Evolutionary conservation across 2,113 vertebrate species (phyloP).

Genomic region (Notarius lentiginosus): DNA sequence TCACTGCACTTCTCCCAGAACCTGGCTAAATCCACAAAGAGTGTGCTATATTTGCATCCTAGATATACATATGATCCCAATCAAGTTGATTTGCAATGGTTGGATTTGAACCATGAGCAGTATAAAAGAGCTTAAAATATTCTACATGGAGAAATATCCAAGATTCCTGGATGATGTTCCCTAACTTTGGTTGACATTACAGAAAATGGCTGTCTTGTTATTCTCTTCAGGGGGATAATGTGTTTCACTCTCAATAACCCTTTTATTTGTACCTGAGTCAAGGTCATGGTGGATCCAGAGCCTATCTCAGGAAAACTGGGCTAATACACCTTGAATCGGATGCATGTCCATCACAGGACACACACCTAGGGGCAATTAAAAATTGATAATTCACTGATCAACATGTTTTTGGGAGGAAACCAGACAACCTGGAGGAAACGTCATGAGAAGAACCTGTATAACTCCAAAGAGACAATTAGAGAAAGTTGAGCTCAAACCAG

Average conservation of each 20-base stretch:
- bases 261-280: background rate
- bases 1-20: background rate
- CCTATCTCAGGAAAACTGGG: background rate
- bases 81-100: background rate
- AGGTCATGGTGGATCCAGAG: background rate
- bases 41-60: background rate
- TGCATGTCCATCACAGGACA: background rate
- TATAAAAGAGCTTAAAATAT: background rate
- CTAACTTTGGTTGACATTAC: background rate
- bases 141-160: background rate
- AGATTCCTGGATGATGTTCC: background rate
- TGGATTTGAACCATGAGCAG: background rate
- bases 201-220: background rate
- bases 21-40: background rate
- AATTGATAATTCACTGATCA: background rate
- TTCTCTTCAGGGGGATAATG: constrained; percentile 4
- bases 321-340: background rate
- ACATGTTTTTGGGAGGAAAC: background rate
- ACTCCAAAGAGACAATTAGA: background rate
- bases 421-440: background rate
- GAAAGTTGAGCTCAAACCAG: background rate
- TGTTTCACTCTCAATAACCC: background rate
- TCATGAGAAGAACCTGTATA: background rate
- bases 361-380: background rate
- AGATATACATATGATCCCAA: too few species aligned